A percentile compares a stretch with the other conserved stretches of the same genome.
Evolutionary conservation across 2,113 vertebrate genomes (phyloP).

Genomic region (Elephantulus edwardii): DNA sequence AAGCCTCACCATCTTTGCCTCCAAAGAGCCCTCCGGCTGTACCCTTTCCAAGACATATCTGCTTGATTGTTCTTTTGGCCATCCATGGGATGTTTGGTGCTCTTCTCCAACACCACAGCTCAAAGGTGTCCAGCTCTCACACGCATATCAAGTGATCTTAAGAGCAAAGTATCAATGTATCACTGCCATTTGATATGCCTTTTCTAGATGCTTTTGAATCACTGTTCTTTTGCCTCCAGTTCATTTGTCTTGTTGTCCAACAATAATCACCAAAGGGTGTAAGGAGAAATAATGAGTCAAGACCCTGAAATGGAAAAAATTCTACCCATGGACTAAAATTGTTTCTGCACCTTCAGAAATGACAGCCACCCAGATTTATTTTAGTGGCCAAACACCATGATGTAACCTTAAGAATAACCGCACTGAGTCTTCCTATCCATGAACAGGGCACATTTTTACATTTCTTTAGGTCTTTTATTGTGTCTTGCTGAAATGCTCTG

Average conservation of each 20-base stretch:
- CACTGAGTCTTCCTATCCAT: too few relatives aligned
- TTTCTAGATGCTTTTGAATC: background rate
- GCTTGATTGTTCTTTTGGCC: too few relatives aligned
- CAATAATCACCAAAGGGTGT: background rate
- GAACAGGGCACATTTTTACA: too few relatives aligned
- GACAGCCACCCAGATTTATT: background rate
- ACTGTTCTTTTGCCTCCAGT: background rate
- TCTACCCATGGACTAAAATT: slow-evolving; percentile 21
- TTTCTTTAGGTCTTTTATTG: too few relatives aligned
- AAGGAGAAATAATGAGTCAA: slow-evolving; percentile 17
- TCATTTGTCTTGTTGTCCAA: background rate
- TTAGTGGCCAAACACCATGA: slow-evolving; percentile 9
- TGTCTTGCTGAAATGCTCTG: too few relatives aligned
- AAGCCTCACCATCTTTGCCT: too few relatives aligned
- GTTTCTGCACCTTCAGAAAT: slow-evolving; percentile 25
- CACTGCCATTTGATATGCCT: background rate
- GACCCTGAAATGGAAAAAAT: slow-evolving; percentile 44
- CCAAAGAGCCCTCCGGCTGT: too few relatives aligned
- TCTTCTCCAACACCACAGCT: too few relatives aligned
- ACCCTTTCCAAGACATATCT: too few relatives aligned
- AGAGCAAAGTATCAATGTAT: background rate
- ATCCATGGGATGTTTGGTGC: too few relatives aligned
- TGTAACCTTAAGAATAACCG: slow-evolving; percentile 22
- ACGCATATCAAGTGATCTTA: too few relatives aligned
- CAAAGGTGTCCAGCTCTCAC: too few relatives aligned